Percentiles rank a stretch among this genome's conserved stretches.
These are phyloP conservation scores for Nephrotoma flavescens DNA, from an alignment of 2,888 invertebrate species.

Conservation along the genomic window DNA sequence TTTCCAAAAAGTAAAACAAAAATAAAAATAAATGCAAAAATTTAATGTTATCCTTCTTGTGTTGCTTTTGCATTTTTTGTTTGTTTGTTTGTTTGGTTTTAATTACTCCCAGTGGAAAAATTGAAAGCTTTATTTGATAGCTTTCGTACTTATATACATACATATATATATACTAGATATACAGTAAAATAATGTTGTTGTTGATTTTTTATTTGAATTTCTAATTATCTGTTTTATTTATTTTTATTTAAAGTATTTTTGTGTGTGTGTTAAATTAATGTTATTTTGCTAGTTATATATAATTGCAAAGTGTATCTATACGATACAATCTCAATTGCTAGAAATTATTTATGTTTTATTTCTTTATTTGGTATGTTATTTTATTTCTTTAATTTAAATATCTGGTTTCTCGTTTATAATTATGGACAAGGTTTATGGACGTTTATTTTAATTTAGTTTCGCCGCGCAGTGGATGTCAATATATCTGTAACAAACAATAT, in stretches of 20 bases:
- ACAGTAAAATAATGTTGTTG: neutral
- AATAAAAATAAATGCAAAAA: neutral
- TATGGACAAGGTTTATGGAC: neutral
- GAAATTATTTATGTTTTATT: neutral
- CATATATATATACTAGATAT: neutral
- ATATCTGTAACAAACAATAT: neutral
- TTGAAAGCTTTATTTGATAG: slow-evolving; percentile 4
- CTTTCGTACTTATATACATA: neutral
- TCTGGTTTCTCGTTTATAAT: neutral
- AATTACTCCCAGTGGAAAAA: slow-evolving; percentile 3
- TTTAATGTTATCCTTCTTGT: neutral
- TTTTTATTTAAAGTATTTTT: neutral
- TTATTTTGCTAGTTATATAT: neutral
- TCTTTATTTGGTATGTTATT: neutral
- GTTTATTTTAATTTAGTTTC: neutral
- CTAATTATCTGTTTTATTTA: neutral
- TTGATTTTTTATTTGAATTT: slow-evolving; percentile 3
- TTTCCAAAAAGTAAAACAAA: neutral
- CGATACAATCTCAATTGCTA: neutral
- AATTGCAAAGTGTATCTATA: neutral
- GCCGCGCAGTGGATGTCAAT: neutral
- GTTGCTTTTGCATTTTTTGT: neutral
- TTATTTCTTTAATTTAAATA: neutral
- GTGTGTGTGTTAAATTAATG: neutral
- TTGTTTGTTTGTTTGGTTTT: neutral